Percentiles rank a stretch among this genome's conserved stretches.
These are phyloP conservation scores for Maniola jurtina DNA, from an alignment of 1,140 invertebrate genomes.

Conservation along the genomic window DNA sequence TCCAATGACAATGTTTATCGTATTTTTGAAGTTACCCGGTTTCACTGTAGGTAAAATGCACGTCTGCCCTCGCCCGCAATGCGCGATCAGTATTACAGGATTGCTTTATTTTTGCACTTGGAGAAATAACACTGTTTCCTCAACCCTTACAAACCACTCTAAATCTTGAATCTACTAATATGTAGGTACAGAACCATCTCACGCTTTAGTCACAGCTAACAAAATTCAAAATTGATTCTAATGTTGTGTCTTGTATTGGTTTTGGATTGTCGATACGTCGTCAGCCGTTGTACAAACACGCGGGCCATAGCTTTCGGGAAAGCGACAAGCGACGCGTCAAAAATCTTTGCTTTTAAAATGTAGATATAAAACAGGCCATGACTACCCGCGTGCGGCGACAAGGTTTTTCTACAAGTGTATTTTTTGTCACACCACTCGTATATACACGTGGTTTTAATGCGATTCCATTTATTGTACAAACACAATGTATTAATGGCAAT, in stretches of 20 bases:
- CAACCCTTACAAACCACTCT: neutral
- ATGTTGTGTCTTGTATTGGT: slow-evolving; percentile 80
- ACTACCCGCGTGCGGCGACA: too few species aligned
- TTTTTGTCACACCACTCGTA: too few species aligned
- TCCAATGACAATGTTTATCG: too few species aligned
- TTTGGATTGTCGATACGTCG: slow-evolving; percentile 51
- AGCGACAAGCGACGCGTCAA: neutral
- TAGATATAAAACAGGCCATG: too few species aligned
- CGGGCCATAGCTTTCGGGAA: neutral
- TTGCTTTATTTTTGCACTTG: neutral
- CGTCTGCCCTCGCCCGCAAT: too few species aligned
- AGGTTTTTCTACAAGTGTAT: too few species aligned
- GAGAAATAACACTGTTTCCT: slow-evolving; percentile 7
- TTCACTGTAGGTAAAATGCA: too few species aligned
- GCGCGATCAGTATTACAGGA: neutral
- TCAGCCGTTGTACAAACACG: slow-evolving; percentile 26
- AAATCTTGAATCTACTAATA: slow-evolving; percentile 41
- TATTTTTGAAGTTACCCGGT: too few species aligned
- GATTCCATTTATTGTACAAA: too few species aligned
- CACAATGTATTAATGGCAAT: too few species aligned
- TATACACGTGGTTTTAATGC: too few species aligned
- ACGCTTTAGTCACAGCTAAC: slow-evolving; percentile 76
- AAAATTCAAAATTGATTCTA: slow-evolving; percentile 75
- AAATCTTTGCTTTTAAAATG: neutral
- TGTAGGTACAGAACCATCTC: slow-evolving; percentile 62